Base-by-base conservation (phyloP, 2,797 vertebrate species). In the Hybognathus amarus region DNA sequence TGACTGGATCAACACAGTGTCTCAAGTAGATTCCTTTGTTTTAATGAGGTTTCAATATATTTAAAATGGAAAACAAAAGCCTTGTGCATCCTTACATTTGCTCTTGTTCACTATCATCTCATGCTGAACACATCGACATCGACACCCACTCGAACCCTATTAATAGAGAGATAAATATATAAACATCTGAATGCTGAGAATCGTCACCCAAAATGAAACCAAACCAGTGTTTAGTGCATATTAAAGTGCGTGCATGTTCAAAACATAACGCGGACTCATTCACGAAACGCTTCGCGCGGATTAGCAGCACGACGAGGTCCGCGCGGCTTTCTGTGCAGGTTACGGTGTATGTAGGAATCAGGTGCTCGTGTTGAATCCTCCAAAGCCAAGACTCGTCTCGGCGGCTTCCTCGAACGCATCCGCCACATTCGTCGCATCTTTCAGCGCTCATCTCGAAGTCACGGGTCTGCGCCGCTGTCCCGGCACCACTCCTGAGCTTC, bases 381-480 rank as follows among this genome's bases (percentile, higher is more conserved):
- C 17, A 92, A 90, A 52, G 97, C 97, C 84, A 99, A 90, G 87
- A 97, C 96, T 85, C 96, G 95, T 78, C 97, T 95, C 82, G n/a
- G 98, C 97, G 0, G 97, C 97, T 92, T 99, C 97, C 91, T 98
- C 96, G 90, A 99, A 98, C 68, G 97, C 97, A 64, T 92, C 93
- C 0, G 96, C 96, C 20, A 99, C 97, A 24, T 99, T 99, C 59
- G 95, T 99, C 81, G 97, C 94, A 90, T 99, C 97, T 92, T 98
- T 98, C n/a, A 74, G 97, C 98, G 77, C 97, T 99, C 56, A 97
- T 99, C 93, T 99, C 97, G 88, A 97, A 99, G 90, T 99, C n/a
- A 99, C 10, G 97, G 97, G 89, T 92, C 93, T 89, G n/a, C 94
- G 9, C 97, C 97, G 15, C 97, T 98, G 88, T 98, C 97, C 87